phyloP scores from a whole-genome alignment of 2,888 invertebrate species.

The Tetheella fluctuosa region DNA sequence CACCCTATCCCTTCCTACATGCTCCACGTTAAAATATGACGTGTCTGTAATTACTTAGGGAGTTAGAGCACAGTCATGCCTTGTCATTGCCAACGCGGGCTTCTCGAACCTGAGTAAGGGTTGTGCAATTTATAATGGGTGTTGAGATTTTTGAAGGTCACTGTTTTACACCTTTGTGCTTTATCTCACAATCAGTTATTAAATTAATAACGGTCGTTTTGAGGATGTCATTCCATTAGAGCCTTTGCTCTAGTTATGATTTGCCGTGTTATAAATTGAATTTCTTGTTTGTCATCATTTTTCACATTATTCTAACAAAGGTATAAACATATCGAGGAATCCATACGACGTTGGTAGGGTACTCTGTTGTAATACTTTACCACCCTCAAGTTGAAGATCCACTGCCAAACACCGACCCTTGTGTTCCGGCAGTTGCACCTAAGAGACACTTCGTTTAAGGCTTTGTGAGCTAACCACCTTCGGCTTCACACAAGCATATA shows the following conservation, averaged over 20 bases:
- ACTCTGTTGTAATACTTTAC: too few species aligned
- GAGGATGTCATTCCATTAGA: not conserved
- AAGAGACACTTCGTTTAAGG: too few species aligned
- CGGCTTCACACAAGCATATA: too few species aligned
- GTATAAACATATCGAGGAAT: too few species aligned
- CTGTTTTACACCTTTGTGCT: not conserved
- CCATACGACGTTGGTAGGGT: too few species aligned
- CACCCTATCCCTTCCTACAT: slow-evolving; percentile 45
- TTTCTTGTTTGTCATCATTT: too few species aligned
- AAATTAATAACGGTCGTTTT: slow-evolving; percentile 7
- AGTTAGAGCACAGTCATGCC: slow-evolving; percentile 72
- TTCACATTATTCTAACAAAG: too few species aligned
- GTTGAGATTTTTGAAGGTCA: slow-evolving; percentile 27
- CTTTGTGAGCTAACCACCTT: too few species aligned
- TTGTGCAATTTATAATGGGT: slow-evolving; percentile 20
- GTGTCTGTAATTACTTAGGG: slow-evolving; percentile 80
- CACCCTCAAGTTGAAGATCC: too few species aligned
- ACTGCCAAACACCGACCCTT: too few species aligned
- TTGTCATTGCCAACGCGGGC: slow-evolving; percentile 69
- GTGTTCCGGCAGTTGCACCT: too few species aligned
- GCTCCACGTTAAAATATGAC: slow-evolving; percentile 65
- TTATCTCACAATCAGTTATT: not conserved
- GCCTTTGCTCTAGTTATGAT: not conserved
- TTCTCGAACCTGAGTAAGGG: slow-evolving; percentile 31
- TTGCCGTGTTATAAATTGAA: too few species aligned